These are phyloP conservation scores for Lithobates pipiens DNA, from an alignment of 2,797 vertebrate species.

Conservation along the genomic window DNA sequence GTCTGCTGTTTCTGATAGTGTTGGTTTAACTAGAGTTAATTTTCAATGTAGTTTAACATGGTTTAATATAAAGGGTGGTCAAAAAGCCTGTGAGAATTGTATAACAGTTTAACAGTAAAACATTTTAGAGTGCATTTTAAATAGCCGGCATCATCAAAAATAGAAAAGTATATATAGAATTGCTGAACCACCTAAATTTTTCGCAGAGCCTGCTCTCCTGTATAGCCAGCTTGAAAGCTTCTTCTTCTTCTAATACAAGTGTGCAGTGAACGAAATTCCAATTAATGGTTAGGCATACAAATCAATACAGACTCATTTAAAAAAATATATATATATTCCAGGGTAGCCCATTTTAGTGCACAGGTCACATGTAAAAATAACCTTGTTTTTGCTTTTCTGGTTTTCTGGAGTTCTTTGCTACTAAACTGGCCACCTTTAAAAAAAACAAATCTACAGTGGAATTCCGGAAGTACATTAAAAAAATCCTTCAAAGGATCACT, in stretches of 20 bases:
- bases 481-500: too few species aligned
- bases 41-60: too few species aligned
- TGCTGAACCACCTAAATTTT: neutral
- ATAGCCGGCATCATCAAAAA: slow-evolving; percentile 18
- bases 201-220: neutral
- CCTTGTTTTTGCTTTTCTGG: neutral
- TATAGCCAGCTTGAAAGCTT: neutral
- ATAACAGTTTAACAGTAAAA: neutral
- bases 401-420: too few species aligned
- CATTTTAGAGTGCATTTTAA: neutral
- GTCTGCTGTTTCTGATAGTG: too few species aligned
- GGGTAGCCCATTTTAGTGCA: slow-evolving; percentile 13
- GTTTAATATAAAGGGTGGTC: neutral
- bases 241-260: neutral
- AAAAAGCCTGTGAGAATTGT: neutral
- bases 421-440: too few species aligned
- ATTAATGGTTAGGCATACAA: slow-evolving; percentile 6
- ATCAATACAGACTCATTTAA: neutral
- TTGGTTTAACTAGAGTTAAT: neutral
- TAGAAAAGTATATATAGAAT: neutral
- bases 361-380: neutral
- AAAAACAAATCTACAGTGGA: too few species aligned
- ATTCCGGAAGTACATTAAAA: too few species aligned
- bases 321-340: neutral
- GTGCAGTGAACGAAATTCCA: neutral